These are phyloP conservation scores for Zoanthus sansibaricus DNA, from an alignment of 92 coral and sea anemone genomes.

Conservation along the genomic window DNA sequence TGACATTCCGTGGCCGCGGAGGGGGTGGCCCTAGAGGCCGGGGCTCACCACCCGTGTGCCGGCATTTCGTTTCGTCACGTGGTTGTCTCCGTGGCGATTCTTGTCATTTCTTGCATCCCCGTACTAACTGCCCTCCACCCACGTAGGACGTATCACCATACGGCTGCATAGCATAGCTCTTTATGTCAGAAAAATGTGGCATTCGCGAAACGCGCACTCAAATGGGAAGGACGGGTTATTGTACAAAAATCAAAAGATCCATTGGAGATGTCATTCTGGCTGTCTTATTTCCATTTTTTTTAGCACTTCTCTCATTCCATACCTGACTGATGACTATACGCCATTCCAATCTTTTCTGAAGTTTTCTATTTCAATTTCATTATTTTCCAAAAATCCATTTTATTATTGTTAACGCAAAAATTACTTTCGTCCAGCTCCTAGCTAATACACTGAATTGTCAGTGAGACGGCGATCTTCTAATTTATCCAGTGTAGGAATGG, in stretches of 20 bases:
- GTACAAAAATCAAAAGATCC: neutral
- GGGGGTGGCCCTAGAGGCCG: conserved; percentile 93
- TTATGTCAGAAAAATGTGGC: no score
- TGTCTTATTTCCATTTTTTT: neutral
- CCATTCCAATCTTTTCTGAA: neutral
- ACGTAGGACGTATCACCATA: conserved; percentile 13
- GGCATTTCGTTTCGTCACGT: conserved; percentile 93
- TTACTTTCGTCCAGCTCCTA: neutral
- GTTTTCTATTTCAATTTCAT: neutral
- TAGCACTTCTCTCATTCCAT: neutral
- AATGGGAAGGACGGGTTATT: neutral
- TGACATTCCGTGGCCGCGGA: conserved; percentile 84
- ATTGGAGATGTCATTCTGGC: neutral
- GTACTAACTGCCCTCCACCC: conserved; percentile 87
- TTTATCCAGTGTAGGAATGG: neutral
- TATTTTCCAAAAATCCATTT: neutral
- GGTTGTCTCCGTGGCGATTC: conserved; percentile 95
- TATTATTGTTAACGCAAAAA: neutral
- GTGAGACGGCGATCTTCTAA: neutral
- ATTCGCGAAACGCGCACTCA: neutral
- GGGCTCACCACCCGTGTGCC: conserved; percentile 86
- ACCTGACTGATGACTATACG: neutral
- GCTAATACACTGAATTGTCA: neutral
- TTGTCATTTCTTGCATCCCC: conserved; percentile 96
- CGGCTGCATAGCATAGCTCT: neutral